phyloP scores from a whole-genome alignment of 2,888 invertebrate genomes.

The Drosophila borborema region DNA sequence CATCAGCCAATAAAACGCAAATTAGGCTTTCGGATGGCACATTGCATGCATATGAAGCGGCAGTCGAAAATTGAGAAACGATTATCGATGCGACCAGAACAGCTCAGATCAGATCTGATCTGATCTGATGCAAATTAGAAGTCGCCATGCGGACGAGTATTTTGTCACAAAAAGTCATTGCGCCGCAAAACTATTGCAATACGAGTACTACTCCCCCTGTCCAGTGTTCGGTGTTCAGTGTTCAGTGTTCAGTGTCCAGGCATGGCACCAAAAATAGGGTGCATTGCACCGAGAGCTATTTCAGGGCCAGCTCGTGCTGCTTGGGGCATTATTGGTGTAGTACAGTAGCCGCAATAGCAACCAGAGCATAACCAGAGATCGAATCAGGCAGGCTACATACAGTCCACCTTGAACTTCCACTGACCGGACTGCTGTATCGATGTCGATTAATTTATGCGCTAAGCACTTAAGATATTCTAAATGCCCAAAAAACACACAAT shows the following conservation, averaged over 20 bases:
- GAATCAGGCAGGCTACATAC: conserved; percentile 9
- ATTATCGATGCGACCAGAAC: conserved; percentile 54
- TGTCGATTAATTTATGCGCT: conserved; percentile 49
- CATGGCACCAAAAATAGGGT: conserved; percentile 11
- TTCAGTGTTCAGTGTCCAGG: background rate
- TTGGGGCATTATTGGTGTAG: conserved; percentile 1
- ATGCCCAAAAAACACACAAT: conserved; percentile 24
- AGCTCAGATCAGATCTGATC: conserved; percentile 9
- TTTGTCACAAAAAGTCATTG: conserved; percentile 50
- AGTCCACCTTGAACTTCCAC: conserved; percentile 52
- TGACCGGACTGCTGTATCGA: conserved; percentile 39
- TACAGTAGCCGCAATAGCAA: conserved; percentile 32
- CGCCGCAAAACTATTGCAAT: conserved; percentile 72
- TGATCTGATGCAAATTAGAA: conserved; percentile 45
- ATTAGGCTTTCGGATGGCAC: conserved; percentile 53
- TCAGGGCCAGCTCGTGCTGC: conserved; percentile 47
- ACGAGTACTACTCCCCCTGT: conserved; percentile 5
- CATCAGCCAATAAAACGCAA: conserved; percentile 57
- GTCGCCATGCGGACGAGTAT: conserved; percentile 28
- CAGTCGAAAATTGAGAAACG: conserved; percentile 63
- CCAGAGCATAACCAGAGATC: background rate
- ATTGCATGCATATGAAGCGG: conserved; percentile 60
- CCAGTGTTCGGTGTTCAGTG: too few relatives aligned
- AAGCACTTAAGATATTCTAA: conserved; percentile 60
- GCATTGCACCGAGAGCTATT: conserved; percentile 53